Conservation (phyloP, 2,888 invertebrate species). For the Acanthosepion esculentum region DNA sequence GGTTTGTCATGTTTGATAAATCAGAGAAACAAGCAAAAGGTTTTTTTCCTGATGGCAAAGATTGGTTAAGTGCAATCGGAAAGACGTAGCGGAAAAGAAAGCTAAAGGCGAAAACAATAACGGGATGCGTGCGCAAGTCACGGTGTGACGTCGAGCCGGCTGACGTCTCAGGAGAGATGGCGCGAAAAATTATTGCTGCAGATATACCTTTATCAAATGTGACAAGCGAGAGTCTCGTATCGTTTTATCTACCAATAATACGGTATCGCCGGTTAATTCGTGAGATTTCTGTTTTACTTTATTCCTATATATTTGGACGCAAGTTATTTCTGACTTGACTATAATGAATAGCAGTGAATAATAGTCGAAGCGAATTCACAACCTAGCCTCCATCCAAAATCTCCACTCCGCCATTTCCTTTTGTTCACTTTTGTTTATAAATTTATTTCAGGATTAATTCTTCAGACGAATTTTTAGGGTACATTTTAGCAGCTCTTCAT, state of each 20-base stretch:
- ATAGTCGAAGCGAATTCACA: neutral
- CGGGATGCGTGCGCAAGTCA: neutral
- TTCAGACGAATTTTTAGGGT: neutral
- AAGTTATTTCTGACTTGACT: neutral
- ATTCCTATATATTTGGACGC: neutral
- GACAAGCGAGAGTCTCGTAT: neutral
- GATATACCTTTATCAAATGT: neutral
- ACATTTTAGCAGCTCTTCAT: neutral
- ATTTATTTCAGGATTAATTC: neutral
- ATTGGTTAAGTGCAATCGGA: neutral
- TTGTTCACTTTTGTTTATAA: neutral
- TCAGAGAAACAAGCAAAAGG: neutral
- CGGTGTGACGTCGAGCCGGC: neutral
- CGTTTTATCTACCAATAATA: neutral
- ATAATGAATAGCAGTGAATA: neutral
- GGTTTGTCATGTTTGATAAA: conserved; percentile 7
- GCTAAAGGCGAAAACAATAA: neutral
- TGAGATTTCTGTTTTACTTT: neutral
- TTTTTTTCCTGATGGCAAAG: neutral
- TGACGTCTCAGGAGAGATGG: neutral
- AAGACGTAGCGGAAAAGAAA: neutral
- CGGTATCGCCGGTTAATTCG: neutral
- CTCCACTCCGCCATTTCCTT: neutral
- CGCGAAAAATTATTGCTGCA: neutral
- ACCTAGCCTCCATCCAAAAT: neutral